Evolutionary conservation across 2,888 invertebrate species (phyloP), one percentile per base, ranked within the genome.

Genomic region (Dastarcus helophoroides): DNA sequence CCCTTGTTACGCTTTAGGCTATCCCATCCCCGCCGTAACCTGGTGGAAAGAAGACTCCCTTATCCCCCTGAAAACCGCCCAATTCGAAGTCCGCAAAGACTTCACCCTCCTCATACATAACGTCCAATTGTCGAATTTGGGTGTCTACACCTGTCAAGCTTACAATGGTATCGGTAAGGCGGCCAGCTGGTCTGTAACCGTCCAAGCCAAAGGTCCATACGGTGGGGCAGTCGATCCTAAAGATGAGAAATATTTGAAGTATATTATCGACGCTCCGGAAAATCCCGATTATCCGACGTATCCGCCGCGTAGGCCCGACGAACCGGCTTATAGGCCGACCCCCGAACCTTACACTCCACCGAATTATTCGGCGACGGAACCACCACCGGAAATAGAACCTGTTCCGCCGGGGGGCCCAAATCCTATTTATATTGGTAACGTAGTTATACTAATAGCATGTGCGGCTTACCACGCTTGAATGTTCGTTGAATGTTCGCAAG

Each of bases 61-160:
- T 69, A 68, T 91, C 36, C 85, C 89, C 0, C 64, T 78, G 42
- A 69, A 70, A 43, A 76, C 76, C 37, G 64, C 68, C 9, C 63
- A 70, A 30, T 83, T 75, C 55, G 80, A 85, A 53, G 79, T 81
- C 39, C 69, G 76, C 36, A 67, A 73, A 30, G 85, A 80, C 47
- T 77, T 76, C 57, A 75, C 81, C 2, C 66, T 94, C 25, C 67
- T 76, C 36, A 83, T 94, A 49, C 67, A 76, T 30, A 64, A 72
- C 2, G 75, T 91, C 8, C 68, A 73, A 17, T 49, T 79, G 11
- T 71, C 74, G 4, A 81, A 81, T 48, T 69, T 88, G 30, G 93
- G 91, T 3, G 70, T 78, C 28, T 94, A 94, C 63, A 80, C 79
- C 4, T 94, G 94, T 53, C 81, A 84, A 51, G 91, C 86, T 3